phyloP scores from a whole-genome alignment of 2,113 vertebrate species.

The Pollimyrus isidori region DNA sequence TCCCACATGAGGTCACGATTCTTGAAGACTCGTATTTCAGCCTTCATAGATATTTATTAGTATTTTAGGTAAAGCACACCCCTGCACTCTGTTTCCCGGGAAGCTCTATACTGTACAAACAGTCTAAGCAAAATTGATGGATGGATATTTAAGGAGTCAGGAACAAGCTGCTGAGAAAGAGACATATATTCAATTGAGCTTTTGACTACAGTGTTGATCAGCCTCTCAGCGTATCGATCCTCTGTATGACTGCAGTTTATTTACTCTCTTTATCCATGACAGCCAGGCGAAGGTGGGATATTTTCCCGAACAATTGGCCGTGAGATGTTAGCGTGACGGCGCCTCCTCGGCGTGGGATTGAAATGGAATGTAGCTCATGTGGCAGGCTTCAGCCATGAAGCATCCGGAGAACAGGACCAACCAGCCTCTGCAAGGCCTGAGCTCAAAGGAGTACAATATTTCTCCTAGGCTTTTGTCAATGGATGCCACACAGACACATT shows the following conservation, averaged over 20 bases:
- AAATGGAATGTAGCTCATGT: not conserved
- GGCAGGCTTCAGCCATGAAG: not conserved
- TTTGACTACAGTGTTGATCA: not conserved
- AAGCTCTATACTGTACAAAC: not conserved
- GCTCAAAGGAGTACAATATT: not conserved
- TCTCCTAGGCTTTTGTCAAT: not conserved
- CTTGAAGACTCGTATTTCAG: not conserved
- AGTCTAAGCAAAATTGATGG: not conserved
- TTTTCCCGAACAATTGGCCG: not conserved
- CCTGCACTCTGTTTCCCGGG: not conserved
- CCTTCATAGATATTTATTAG: not conserved
- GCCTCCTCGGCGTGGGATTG: not conserved
- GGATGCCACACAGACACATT: not conserved
- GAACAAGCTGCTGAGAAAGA: not conserved
- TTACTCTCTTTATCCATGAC: conserved; percentile 1
- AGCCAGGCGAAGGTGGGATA: not conserved
- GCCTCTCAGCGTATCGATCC: not conserved
- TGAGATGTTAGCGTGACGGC: not conserved
- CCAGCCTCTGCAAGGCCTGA: not conserved
- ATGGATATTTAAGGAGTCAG: not conserved
- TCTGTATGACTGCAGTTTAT: not conserved
- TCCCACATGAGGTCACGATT: not conserved
- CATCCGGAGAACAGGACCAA: not conserved
- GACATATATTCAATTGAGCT: not conserved
- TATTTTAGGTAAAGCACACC: not conserved